Percentiles rank a stretch among this genome's conserved stretches.
phyloP scores from a whole-genome alignment of 2,797 vertebrate genomes.

The Falco columbarius region DNA sequence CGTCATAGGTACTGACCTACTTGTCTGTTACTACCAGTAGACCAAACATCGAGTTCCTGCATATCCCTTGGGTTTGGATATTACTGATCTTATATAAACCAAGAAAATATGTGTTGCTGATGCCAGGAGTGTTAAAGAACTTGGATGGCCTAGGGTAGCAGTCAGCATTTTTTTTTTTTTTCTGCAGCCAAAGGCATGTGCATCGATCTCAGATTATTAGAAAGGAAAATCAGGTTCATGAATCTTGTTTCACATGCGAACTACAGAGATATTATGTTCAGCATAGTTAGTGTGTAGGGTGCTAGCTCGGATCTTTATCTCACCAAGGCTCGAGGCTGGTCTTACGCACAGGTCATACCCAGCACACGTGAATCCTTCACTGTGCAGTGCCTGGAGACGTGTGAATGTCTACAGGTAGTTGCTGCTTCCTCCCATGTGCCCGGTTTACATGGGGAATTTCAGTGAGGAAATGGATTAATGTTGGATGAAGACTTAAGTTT shows the following conservation, averaged over 20 bases:
- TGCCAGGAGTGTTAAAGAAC: background rate
- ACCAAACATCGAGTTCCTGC: slow-evolving; percentile 74
- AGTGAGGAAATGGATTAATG: no score
- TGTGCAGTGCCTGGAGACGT: background rate
- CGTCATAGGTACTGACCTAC: slow-evolving; percentile 67
- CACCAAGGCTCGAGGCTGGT: fast-evolving
- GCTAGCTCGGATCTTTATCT: background rate
- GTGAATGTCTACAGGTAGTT: background rate
- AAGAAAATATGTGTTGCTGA: no score
- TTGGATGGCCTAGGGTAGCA: fast-evolving
- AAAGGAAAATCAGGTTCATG: background rate
- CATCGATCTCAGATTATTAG: background rate
- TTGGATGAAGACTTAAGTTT: fast-evolving
- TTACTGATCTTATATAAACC: slow-evolving; percentile 70
- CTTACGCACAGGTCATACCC: fast-evolving
- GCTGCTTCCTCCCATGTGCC: fast-evolving
- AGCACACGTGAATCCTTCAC: fast-evolving
- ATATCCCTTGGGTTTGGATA: slow-evolving; percentile 68
- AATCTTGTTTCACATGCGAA: fast-evolving
- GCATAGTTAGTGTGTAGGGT: fast-evolving
- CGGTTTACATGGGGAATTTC: background rate
- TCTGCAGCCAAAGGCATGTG: background rate
- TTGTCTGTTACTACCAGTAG: slow-evolving; percentile 72
- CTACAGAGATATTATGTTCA: background rate
- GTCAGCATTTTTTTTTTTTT: background rate